These are phyloP conservation scores for Limnothrissa miodon DNA, from an alignment of 2,113 vertebrate species.

Conservation along the genomic window DNA sequence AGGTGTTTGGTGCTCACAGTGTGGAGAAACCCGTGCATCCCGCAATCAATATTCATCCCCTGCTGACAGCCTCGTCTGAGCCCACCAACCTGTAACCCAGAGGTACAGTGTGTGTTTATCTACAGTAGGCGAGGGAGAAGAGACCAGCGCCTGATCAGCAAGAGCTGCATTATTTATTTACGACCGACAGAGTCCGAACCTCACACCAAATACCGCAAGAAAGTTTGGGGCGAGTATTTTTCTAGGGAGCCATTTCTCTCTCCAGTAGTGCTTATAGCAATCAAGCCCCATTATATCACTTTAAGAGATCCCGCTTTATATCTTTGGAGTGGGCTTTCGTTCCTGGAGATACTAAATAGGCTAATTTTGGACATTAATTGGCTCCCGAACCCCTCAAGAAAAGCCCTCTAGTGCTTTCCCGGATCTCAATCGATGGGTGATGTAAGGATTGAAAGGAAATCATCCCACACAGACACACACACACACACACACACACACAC, in stretches of 20 bases:
- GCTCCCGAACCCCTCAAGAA: neutral
- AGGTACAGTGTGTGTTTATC: neutral
- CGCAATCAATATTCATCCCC: slow-evolving; percentile 8
- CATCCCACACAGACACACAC: neutral
- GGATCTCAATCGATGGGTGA: neutral
- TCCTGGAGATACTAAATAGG: neutral
- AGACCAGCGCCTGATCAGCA: neutral
- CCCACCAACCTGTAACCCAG: neutral
- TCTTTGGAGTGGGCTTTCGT: slow-evolving; percentile 4
- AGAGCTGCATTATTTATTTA: slow-evolving; percentile 11
- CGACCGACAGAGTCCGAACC: neutral
- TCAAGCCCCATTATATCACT: neutral
- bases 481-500: neutral
- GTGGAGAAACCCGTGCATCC: neutral
- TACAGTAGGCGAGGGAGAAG: slow-evolving; percentile 2
- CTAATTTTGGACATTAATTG: slow-evolving; percentile 14
- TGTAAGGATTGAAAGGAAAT: slow-evolving; percentile 6
- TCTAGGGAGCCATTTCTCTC: neutral
- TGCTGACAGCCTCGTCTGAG: neutral
- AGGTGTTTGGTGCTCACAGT: neutral
- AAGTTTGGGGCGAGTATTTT: neutral
- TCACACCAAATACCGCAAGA: neutral
- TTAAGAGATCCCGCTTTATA: neutral
- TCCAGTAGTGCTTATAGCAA: neutral
- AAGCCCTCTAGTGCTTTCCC: slow-evolving; percentile 6